Evolutionary conservation across 2,888 invertebrate genomes (phyloP), one percentile per base, ranked within the genome.

Genomic region (Harpalus rubripes): DNA sequence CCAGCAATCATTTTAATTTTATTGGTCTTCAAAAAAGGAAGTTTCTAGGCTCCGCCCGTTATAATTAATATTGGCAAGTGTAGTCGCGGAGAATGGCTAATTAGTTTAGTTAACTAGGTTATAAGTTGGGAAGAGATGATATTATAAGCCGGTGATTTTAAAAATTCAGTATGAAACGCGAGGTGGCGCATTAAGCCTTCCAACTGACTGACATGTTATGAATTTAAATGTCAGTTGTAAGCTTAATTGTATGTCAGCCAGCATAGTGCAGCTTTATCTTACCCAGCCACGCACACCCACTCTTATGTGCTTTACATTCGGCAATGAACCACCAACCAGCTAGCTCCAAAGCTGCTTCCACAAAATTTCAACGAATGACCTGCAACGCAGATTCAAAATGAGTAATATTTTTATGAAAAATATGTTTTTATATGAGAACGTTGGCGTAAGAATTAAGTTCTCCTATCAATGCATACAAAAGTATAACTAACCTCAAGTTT

Each of bases 171-270:
- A 76, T 39, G 74, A 76, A 76, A 41, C 16, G 12, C 44, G 22
- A 76, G 22, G 22, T 61, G 80, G 39, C 80, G 61, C 61, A 80
- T 80, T 61, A 80, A 61, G 79, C 61, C 63, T 26, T 58, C 74
- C 59, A 41, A n/a, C 39, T 59, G 61, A 80, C 16, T 80, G 80
- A 61, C 80, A 61, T 80, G 80, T 80, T 80, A 80, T 80, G 80
- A 80, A 80, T 80, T 80, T 80, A 80, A 80, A 80, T 61, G 80
- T 59, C 59, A 80, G 80, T 80, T 80, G 61, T 80, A 63, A 80
- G 80, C 80, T 63, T 80, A 80, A 80, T 80, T 80, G 80, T 52
- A 12, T 52, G 44, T 12, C 44, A 52, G 44, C 61, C 76, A 26
- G 59, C 32, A 22, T 16, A 16, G 52, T 16, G 32, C 22, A 44